phyloP scores from a whole-genome alignment of 2,113 vertebrate species.

The Pluvialis apricaria region DNA sequence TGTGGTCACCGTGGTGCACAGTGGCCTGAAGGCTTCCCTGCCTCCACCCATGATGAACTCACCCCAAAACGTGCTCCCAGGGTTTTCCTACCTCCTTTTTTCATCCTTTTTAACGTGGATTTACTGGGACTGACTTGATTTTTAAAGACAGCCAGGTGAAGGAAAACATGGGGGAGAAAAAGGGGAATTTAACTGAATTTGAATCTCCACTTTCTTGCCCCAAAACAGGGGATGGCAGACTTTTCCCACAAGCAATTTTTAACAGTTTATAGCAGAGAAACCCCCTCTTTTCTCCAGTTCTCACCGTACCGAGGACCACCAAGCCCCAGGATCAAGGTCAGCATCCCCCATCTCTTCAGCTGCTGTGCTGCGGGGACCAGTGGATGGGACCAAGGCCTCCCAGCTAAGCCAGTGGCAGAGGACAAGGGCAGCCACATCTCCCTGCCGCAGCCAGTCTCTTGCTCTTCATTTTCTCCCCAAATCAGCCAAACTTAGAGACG shows the following conservation, averaged over 20 bases:
- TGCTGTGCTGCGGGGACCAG: neutral
- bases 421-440: neutral
- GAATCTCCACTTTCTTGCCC: neutral
- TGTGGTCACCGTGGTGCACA: fast-evolving
- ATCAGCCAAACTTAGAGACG: neutral
- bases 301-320: neutral
- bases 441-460: neutral
- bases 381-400: neutral
- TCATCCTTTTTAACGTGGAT: neutral
- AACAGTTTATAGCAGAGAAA: neutral
- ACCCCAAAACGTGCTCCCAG: neutral
- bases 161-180: neutral
- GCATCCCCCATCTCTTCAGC: neutral
- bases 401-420: neutral
- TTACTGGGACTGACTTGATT: neutral
- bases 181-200: too few relatives aligned
- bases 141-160: neutral
- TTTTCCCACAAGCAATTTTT: neutral
- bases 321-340: neutral
- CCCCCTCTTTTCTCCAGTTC: neutral
- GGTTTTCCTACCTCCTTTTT: neutral
- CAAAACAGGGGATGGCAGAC: neutral
- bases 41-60: neutral
- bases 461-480: neutral
- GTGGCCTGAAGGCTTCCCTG: neutral